Percentiles rank a stretch among this genome's conserved stretches.
Conservation (phyloP, 2,888 invertebrate genomes). For the Micoletzkya japonica region DNA sequence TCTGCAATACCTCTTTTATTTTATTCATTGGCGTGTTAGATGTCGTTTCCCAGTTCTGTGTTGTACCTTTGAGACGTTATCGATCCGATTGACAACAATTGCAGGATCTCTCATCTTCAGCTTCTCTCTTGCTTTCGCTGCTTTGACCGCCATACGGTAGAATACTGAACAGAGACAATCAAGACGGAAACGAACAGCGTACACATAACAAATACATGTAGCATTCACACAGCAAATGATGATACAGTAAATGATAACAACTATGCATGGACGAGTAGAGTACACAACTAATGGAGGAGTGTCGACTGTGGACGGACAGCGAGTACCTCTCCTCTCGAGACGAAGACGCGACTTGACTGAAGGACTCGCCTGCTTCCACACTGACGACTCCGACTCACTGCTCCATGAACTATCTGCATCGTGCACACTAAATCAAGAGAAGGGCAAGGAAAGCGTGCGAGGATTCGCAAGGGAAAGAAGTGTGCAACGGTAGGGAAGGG, state of each 20-base stretch:
- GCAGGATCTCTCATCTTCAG: constrained; percentile 49
- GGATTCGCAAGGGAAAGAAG: no score
- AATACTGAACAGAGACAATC: constrained; percentile 50
- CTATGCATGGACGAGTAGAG: background rate
- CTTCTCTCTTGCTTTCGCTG: constrained; percentile 48
- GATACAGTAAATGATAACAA: background rate
- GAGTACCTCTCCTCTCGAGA: no score
- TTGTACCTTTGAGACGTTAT: constrained; percentile 46
- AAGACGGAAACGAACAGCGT: background rate
- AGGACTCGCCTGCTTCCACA: no score
- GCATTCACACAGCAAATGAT: background rate
- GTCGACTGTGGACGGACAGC: no score
- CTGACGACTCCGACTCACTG: no score
- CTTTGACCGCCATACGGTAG: constrained; percentile 54
- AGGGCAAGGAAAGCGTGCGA: no score
- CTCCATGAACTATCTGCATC: no score
- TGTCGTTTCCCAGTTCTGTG: background rate
- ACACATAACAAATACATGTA: background rate
- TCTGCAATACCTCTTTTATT: constrained; percentile 68
- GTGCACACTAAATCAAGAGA: no score
- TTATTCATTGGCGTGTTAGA: background rate
- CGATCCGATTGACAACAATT: constrained; percentile 50
- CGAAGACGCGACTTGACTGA: no score
- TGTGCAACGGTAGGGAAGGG: background rate
- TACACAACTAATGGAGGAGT: no score